Evolutionary conservation across 2,888 invertebrate genomes (phyloP).

Genomic region (Bellardia pandia): DNA sequence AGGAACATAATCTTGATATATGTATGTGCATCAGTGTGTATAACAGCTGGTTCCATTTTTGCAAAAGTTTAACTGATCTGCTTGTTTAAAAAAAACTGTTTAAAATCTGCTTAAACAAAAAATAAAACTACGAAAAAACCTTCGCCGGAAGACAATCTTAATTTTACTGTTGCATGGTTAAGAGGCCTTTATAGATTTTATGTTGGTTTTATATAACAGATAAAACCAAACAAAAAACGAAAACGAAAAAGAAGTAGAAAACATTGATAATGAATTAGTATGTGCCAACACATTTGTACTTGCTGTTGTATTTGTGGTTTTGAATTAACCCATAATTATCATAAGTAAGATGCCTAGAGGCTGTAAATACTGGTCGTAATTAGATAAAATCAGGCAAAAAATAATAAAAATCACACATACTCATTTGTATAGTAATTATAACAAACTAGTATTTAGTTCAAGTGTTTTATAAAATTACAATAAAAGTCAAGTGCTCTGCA

Average conservation of each 20-base stretch:
- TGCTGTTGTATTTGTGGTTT: not conserved
- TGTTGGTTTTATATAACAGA: not conserved
- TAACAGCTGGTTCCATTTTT: no score
- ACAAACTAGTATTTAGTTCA: slow-evolving; percentile 9
- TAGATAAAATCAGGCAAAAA: slow-evolving; percentile 7
- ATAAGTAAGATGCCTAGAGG: slow-evolving; percentile 15
- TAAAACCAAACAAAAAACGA: not conserved
- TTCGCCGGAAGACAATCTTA: not conserved
- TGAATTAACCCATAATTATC: not conserved
- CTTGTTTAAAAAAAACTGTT: no score
- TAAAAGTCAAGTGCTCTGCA: not conserved
- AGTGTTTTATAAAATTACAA: not conserved
- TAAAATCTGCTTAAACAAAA: not conserved
- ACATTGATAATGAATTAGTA: slow-evolving; percentile 8
- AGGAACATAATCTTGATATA: no score
- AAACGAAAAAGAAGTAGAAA: not conserved
- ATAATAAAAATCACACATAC: not conserved
- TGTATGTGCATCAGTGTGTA: not conserved
- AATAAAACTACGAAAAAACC: not conserved
- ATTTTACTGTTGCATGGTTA: not conserved
- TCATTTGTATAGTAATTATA: not conserved
- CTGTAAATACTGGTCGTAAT: slow-evolving; percentile 25
- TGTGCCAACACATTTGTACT: not conserved
- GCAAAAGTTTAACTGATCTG: not conserved
- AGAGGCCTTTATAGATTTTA: not conserved